These are phyloP conservation scores for Caradrina clavipalpis DNA, from an alignment of 2,888 invertebrate species.

Conservation along the genomic window DNA sequence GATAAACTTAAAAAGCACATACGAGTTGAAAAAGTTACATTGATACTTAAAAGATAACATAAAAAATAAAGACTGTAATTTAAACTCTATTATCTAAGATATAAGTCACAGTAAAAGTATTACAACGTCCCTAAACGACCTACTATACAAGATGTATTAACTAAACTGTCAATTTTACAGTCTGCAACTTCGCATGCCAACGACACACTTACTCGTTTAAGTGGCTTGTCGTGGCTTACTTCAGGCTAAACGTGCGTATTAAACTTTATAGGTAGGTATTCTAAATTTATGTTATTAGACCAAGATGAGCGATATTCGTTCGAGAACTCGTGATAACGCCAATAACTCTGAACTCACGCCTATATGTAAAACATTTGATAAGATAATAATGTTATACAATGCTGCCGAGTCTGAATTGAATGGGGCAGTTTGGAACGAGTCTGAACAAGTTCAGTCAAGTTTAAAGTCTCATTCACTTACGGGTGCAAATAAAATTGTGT, in stretches of 20 bases:
- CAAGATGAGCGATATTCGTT: slow-evolving; percentile 36
- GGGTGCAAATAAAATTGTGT: not conserved
- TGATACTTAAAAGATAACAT: not conserved
- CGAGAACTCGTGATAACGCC: slow-evolving; percentile 54
- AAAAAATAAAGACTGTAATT: slow-evolving; percentile 40
- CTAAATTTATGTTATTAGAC: slow-evolving; percentile 17
- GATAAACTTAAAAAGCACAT: too few species aligned
- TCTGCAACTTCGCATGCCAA: slow-evolving; percentile 15
- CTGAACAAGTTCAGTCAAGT: slow-evolving; percentile 25
- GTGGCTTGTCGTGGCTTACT: slow-evolving; percentile 14
- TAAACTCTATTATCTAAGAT: slow-evolving; percentile 12
- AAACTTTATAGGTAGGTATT: slow-evolving; percentile 42
- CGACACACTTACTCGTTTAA: slow-evolving; percentile 29
- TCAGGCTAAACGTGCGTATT: slow-evolving; percentile 21
- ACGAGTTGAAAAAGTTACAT: too few species aligned
- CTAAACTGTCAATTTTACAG: slow-evolving; percentile 33
- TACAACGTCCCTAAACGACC: slow-evolving; percentile 5
- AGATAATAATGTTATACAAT: slow-evolving; percentile 49
- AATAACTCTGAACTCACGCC: slow-evolving; percentile 42
- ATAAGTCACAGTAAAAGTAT: slow-evolving; percentile 5
- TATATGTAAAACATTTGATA: slow-evolving; percentile 52
- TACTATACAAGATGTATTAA: slow-evolving; percentile 23
- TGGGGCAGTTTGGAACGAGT: slow-evolving; percentile 44
- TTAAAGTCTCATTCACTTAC: slow-evolving; percentile 32
- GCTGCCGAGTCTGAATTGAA: slow-evolving; percentile 49